phyloP scores from a whole-genome alignment of 2,113 vertebrate species.

The Arothron firmamentum region DNA sequence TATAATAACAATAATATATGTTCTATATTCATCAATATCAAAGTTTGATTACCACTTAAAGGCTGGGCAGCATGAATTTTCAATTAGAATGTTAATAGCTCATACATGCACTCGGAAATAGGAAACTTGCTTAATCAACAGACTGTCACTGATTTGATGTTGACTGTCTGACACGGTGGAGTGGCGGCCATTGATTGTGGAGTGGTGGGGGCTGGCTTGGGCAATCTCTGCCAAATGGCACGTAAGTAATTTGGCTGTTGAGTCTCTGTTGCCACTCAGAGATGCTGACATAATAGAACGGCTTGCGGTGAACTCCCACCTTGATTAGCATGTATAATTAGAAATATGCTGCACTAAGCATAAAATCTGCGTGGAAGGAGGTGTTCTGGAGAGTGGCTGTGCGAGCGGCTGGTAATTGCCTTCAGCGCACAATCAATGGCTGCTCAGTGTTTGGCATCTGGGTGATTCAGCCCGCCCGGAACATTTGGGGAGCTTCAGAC shows the following conservation, averaged over 20 bases:
- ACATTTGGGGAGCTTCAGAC: slow-evolving; percentile 17
- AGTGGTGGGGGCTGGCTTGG: slow-evolving; percentile 29
- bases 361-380: slow-evolving; percentile 51
- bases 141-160: slow-evolving; percentile 23
- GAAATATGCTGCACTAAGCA: slow-evolving; percentile 62
- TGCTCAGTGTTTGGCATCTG: slow-evolving; percentile 48
- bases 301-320: slow-evolving; percentile 67
- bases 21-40: slow-evolving; percentile 13
- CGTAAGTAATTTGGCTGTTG: slow-evolving; percentile 61
- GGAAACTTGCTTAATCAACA: slow-evolving; percentile 5
- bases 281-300: slow-evolving; percentile 65
- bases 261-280: slow-evolving; percentile 58
- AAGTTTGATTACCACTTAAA: slow-evolving; percentile 14
- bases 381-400: slow-evolving; percentile 37
- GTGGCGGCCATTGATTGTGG: slow-evolving; percentile 21
- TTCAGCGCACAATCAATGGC: slow-evolving; percentile 57
- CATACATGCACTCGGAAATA: slow-evolving; percentile 1
- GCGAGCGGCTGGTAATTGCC: slow-evolving; percentile 55
- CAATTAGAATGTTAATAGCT: slow-evolving; percentile 10
- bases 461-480: slow-evolving; percentile 46
- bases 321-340: slow-evolving; percentile 76
- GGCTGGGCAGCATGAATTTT: background rate
- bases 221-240: slow-evolving; percentile 46
- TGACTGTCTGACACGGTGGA: slow-evolving; percentile 24
- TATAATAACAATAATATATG: background rate